phyloP scores from a whole-genome alignment of 1,140 invertebrate species.

The Apocrypta bakeri region DNA sequence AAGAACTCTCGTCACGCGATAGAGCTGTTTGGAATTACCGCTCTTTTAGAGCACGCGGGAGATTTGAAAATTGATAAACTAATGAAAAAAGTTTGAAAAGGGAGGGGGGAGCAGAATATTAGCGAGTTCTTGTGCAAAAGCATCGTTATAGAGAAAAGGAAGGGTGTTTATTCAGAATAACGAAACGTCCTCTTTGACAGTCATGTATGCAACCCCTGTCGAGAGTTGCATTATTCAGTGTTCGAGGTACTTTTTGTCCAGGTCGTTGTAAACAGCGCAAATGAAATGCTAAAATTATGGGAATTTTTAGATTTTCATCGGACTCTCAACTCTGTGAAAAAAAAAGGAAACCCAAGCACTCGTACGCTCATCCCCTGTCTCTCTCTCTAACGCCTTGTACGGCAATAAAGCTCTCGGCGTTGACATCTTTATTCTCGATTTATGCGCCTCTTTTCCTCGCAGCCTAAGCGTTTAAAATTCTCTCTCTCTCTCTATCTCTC shows the following conservation, averaged over 20 bases:
- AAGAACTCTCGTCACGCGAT: too few species aligned
- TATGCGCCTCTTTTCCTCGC: background rate
- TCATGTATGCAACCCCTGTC: background rate
- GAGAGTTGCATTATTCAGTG: constrained; percentile 22
- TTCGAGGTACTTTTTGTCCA: background rate
- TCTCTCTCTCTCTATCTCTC: too few species aligned
- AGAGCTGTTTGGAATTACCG: too few species aligned
- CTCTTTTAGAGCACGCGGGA: background rate
- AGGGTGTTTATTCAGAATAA: background rate
- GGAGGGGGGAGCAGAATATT: background rate
- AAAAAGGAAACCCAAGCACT: too few species aligned
- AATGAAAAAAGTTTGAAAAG: background rate
- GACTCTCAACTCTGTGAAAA: too few species aligned
- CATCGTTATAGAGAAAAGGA: background rate
- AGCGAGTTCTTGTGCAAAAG: background rate
- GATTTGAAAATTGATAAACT: background rate
- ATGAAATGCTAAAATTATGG: constrained; percentile 9
- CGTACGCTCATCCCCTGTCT: background rate
- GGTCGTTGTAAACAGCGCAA: constrained; percentile 1
- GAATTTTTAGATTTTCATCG: background rate
- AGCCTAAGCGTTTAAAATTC: too few species aligned
- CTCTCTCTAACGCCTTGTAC: background rate
- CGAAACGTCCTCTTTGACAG: constrained; percentile 14
- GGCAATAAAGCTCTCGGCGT: background rate
- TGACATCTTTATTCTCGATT: background rate